Conservation (phyloP, 2,888 invertebrate genomes). For the Diaperis boleti region DNA sequence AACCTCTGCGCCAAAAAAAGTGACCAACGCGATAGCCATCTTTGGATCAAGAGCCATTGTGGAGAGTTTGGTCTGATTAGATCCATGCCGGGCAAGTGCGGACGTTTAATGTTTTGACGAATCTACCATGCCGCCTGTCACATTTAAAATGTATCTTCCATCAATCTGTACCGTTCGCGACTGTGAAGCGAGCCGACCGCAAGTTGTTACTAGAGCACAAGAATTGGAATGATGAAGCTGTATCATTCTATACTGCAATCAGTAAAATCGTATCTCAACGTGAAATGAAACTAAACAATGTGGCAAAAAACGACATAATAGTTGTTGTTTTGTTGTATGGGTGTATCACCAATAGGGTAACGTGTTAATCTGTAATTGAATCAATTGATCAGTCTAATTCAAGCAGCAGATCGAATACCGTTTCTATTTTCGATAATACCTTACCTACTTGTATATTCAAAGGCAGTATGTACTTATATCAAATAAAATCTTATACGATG, state of each 20-base stretch:
- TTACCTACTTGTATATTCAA: no score
- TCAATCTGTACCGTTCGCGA: conserved; percentile 56
- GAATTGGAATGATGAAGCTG: conserved; percentile 22
- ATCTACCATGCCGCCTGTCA: conserved; percentile 54
- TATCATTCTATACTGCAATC: conserved; percentile 13
- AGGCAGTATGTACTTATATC: no score
- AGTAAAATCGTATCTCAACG: background rate
- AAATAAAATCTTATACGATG: no score
- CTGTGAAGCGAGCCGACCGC: conserved; percentile 54
- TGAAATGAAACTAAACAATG: no score
- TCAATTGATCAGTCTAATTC: no score
- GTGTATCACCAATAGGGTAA: no score
- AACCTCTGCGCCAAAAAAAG: conserved; percentile 6
- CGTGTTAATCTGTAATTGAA: no score
- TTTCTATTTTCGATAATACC: no score
- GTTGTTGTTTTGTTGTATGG: no score
- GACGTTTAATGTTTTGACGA: conserved; percentile 52
- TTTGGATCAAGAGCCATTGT: conserved; percentile 15
- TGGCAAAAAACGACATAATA: no score
- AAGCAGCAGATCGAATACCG: no score
- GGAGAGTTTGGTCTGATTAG: conserved; percentile 6
- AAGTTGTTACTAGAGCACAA: conserved; percentile 40
- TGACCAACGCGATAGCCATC: conserved; percentile 11
- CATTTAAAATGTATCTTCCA: conserved; percentile 60
- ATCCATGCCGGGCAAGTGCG: conserved; percentile 30